Evolutionary conservation across 2,888 invertebrate species (phyloP), one percentile per base, ranked within the genome.

Genomic region (Phortica magna): DNA sequence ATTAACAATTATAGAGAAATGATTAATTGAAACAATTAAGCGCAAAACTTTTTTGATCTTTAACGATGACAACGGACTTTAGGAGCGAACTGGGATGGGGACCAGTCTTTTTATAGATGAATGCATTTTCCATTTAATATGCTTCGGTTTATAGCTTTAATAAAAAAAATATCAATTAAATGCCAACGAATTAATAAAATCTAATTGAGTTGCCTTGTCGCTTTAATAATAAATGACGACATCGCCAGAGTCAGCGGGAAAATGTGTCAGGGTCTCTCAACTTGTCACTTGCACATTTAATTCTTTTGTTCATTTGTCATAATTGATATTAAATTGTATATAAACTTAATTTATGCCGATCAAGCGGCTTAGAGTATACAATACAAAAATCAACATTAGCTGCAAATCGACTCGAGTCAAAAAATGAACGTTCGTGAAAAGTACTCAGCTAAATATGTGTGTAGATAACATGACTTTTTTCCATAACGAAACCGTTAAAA

Each of bases 141-240:
- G 12, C 14, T 9, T 19, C 0, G 14, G 0, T 55, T 6, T 55
- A 55, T 55, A 55, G 31, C 31, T 31, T 31, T 31, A 59, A n/a
- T 19, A 59, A 22, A 22, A 17, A 17, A 61, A 17, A 12, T 61
- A 17, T 61, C 10, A 43, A 48, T 48, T 22, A 39, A 70, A 70
- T 19, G 68, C 19, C 68, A 48, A 22, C 68, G 48, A 70, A 70
- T 42, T 67, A 67, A 76, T 72, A 76, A 79, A 83, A 82, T 81
- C 78, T 73, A 79, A 83, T 80, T 82, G 81, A 76, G 73, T 68
- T 80, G 61, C 22, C 19, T 5, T 22, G 22, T 22, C 19, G 17
- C 10, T 7, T 22, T 22, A 61, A 17, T 19, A 59, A 17, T 17
- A 19, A n/a, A 12, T 59, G 57, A 17, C 3, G 14, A 59, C 17